Evolutionary conservation across 2,797 vertebrate genomes (phyloP).

Genomic region (Smutsia gigantea): DNA sequence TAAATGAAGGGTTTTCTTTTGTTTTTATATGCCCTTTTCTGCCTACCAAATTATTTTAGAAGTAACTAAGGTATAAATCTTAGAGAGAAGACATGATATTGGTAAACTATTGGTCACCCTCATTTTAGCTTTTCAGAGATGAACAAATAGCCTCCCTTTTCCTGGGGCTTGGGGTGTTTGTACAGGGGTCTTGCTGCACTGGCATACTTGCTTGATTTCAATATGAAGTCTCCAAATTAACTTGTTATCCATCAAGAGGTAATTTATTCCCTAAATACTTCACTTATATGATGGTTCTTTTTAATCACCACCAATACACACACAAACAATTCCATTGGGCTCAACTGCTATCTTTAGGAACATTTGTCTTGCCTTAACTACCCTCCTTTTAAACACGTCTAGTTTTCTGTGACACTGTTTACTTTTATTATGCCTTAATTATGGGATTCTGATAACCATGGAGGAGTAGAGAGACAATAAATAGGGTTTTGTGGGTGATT

Average conservation of each 20-base stretch:
- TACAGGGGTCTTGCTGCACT: not conserved
- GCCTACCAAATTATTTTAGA: not conserved
- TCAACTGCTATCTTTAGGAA: constrained; percentile 57
- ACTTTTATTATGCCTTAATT: constrained; percentile 82
- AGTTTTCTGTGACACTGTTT: constrained; percentile 78
- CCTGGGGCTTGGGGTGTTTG: not conserved
- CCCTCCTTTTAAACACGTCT: constrained; percentile 59
- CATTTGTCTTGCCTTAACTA: constrained; percentile 58
- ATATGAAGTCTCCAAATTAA: not conserved
- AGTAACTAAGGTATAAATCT: not conserved
- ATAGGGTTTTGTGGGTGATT: constrained; percentile 77
- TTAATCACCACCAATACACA: constrained; percentile 48
- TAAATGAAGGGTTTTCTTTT: constrained; percentile 18
- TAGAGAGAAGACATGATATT: not conserved
- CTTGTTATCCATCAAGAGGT: constrained; percentile 53
- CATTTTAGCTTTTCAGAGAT: not conserved
- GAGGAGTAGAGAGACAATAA: constrained; percentile 71
- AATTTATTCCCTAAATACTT: constrained; percentile 57
- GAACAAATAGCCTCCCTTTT: not conserved
- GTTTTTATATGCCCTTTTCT: not conserved
- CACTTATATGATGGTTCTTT: constrained; percentile 33
- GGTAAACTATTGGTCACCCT: not conserved
- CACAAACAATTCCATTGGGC: constrained; percentile 17
- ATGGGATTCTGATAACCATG: constrained; percentile 69
- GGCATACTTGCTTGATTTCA: not conserved